phyloP scores from a whole-genome alignment of 2,888 invertebrate species.

The Monopis laevigella region DNA sequence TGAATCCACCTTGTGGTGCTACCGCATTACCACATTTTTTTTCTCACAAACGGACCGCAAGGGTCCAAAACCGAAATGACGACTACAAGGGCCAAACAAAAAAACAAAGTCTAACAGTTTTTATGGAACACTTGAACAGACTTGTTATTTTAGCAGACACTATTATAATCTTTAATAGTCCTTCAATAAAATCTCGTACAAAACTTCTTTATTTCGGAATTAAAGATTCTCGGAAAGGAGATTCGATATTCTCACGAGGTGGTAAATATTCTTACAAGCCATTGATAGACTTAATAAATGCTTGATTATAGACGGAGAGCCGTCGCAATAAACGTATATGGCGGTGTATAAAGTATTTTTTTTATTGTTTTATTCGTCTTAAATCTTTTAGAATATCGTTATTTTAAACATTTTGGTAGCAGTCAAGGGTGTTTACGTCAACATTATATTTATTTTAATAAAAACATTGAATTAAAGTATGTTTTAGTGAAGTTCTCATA shows the following conservation, averaged over 20 bases:
- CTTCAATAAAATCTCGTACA: conserved; percentile 52
- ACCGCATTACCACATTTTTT: conserved; percentile 21
- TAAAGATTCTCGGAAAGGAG: conserved; percentile 51
- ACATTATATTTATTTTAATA: too few relatives aligned
- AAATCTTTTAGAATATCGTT: too few relatives aligned
- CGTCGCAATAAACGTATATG: conserved; percentile 48
- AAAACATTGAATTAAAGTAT: too few relatives aligned
- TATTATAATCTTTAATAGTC: conserved; percentile 30
- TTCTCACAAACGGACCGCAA: conserved; percentile 24
- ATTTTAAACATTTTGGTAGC: too few relatives aligned
- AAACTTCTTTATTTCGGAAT: conserved; percentile 56
- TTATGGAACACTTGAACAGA: conserved; percentile 31
- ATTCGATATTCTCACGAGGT: conserved; percentile 47
- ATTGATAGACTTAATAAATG: conserved; percentile 57
- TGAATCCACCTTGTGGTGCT: too few relatives aligned
- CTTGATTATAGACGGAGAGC: conserved; percentile 54
- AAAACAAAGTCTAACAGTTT: conserved; percentile 19
- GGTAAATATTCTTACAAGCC: conserved; percentile 33
- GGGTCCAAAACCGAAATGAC: conserved; percentile 3
- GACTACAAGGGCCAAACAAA: conserved; percentile 9
- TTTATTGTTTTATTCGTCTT: too few relatives aligned
- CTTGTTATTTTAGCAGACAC: conserved; percentile 17
- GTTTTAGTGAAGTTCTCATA: too few relatives aligned
- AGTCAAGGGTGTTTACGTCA: too few relatives aligned
- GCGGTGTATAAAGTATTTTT: conserved; percentile 5